Percentiles rank a stretch among this genome's conserved stretches.
These are phyloP conservation scores for Pardosa pseudoannulata DNA, from an alignment of 2,888 invertebrate genomes.

Conservation along the genomic window DNA sequence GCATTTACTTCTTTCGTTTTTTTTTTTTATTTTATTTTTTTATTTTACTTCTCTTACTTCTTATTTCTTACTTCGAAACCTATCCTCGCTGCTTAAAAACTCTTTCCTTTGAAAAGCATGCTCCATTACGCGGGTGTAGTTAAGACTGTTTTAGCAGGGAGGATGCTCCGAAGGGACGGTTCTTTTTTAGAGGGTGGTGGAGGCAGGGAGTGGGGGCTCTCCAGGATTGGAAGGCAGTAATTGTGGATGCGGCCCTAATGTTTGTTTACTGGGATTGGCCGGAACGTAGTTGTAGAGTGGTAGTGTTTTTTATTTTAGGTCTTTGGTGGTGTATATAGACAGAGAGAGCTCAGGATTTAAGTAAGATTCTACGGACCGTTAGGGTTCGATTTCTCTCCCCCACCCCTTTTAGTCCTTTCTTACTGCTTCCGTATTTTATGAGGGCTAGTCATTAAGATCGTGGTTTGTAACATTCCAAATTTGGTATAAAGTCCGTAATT, in stretches of 20 bases:
- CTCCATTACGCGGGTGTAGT: conserved; percentile 66
- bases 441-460: neutral
- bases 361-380: neutral
- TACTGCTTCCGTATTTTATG: neutral
- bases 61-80: conserved; percentile 6
- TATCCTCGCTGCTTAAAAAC: conserved; percentile 43
- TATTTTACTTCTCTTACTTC: neutral
- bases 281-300: neutral
- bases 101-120: conserved; percentile 53
- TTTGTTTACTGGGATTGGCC: conserved; percentile 34
- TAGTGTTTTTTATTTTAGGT: neutral
- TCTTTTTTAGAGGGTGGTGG: neutral
- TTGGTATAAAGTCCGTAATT: no score
- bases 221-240: conserved; percentile 26
- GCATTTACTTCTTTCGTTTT: conserved; percentile 21
- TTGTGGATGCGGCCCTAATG: conserved; percentile 35
- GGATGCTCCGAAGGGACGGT: conserved; percentile 3
- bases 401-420: no score
- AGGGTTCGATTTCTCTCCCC: neutral
- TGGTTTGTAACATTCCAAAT: no score
- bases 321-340: neutral
- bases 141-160: conserved; percentile 27
- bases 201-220: conserved; percentile 3
- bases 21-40: conserved; percentile 23
- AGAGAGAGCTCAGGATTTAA: neutral